Evolutionary conservation across 2,888 invertebrate genomes (phyloP).

Genomic region (Drosophila mimetica): DNA sequence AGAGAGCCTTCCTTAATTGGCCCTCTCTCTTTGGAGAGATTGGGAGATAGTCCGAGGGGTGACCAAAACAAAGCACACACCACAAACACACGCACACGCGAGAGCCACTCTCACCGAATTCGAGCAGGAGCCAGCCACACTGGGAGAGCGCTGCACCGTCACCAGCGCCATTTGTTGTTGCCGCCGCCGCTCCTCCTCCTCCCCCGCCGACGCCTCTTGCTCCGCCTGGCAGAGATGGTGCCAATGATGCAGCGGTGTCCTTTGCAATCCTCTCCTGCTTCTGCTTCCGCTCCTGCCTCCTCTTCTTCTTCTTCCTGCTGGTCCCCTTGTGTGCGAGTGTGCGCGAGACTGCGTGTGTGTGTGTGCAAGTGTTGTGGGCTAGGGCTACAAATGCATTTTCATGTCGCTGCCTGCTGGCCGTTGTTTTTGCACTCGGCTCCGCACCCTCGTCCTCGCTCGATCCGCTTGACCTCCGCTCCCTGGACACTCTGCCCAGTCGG

Average conservation of each 20-base stretch:
- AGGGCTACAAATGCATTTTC: conserved; percentile 74
- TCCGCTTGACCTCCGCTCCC: conserved; percentile 18
- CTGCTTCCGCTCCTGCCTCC: conserved; percentile 6
- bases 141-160: conserved; percentile 90
- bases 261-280: conserved; percentile 52
- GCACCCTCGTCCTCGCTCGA: conserved; percentile 20
- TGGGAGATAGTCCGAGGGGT: not conserved
- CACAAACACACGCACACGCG: conserved; percentile 24
- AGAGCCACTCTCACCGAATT: conserved; percentile 82
- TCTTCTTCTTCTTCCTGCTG: too few relatives aligned
- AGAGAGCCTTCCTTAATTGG: conserved; percentile 47
- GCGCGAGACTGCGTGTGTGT: conserved; percentile 26
- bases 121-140: conserved; percentile 87
- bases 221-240: conserved; percentile 21
- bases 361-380: conserved; percentile 41
- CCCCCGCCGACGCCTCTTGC: conserved; percentile 21
- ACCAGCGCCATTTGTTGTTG: conserved; percentile 87
- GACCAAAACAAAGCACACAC: conserved; percentile 71
- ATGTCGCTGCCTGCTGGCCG: conserved; percentile 54
- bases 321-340: conserved; percentile 2
- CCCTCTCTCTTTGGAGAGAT: conserved; percentile 37
- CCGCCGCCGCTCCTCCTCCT: conserved; percentile 21
- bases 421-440: conserved; percentile 70
- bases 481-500: conserved; percentile 53
- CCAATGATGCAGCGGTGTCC: conserved; percentile 24